phyloP scores from a whole-genome alignment of 2,797 vertebrate species.

The Micropoecilia bifurca region DNA sequence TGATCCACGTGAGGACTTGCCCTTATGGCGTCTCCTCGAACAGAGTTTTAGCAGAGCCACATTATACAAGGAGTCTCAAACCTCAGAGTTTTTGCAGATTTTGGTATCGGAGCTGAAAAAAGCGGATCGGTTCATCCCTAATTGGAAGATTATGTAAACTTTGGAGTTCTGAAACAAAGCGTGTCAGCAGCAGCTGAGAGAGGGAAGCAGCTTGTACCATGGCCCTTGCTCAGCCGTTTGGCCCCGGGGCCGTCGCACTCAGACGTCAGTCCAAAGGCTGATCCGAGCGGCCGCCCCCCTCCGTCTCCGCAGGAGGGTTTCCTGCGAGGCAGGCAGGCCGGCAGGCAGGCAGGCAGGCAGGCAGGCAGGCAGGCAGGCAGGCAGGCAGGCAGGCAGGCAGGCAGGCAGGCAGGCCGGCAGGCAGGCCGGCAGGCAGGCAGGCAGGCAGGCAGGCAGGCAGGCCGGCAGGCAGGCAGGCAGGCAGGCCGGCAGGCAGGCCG shows the following conservation, averaged over 20 bases:
- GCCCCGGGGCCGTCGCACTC: conserved; percentile 62
- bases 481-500: conserved; percentile 17
- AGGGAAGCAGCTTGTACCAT: conserved; percentile 41
- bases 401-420: conserved; percentile 31
- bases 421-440: conserved; percentile 25
- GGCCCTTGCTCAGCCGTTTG: conserved; percentile 62
- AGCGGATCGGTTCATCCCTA: too few species aligned
- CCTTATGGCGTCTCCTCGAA: too few species aligned
- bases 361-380: conserved; percentile 23
- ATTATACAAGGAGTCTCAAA: too few species aligned
- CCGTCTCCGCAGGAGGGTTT: conserved; percentile 39
- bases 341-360: conserved; percentile 31
- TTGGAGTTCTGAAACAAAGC: conserved; percentile 34
- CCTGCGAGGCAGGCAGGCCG: conserved; percentile 35
- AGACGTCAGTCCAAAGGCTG: conserved; percentile 9
- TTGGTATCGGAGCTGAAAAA: too few species aligned
- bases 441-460: conserved; percentile 23
- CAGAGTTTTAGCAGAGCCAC: too few species aligned
- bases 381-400: conserved; percentile 14
- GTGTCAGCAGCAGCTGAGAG: conserved; percentile 29
- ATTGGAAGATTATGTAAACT: conserved; percentile 44
- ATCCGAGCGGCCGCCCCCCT: conserved; percentile 34
- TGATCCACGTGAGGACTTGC: too few species aligned
- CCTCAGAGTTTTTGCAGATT: too few species aligned
- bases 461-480: conserved; percentile 24